A percentile compares a stretch with the other conserved stretches of the same genome.
These are phyloP conservation scores for Lagopus muta DNA, from an alignment of 2,113 vertebrate species.

Conservation along the genomic window DNA sequence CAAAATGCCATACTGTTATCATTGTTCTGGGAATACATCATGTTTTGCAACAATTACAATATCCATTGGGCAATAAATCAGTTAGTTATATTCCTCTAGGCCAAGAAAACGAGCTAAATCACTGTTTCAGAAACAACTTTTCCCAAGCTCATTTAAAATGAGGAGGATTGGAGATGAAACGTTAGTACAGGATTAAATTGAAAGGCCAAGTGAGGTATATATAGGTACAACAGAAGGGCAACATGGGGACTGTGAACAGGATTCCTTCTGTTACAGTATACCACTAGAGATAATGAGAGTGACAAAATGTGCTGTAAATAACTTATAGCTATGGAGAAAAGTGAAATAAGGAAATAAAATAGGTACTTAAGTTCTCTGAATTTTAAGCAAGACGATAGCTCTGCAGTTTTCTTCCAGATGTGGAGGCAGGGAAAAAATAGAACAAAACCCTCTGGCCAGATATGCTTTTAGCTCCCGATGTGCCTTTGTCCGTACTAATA, in stretches of 20 bases:
- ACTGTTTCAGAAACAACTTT: constrained; percentile 40
- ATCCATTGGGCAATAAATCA: constrained; percentile 55
- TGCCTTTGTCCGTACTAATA: background rate
- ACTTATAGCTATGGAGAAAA: background rate
- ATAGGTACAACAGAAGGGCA: background rate
- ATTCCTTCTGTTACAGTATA: background rate
- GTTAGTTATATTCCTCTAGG: constrained; percentile 41
- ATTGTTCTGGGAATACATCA: constrained; percentile 62
- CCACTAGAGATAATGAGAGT: background rate
- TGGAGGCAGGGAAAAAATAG: background rate
- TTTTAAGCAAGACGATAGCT: constrained; percentile 25
- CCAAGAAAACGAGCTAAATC: constrained; percentile 49
- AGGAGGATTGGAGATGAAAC: background rate
- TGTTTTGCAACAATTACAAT: constrained; percentile 64
- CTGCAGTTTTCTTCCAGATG: background rate
- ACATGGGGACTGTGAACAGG: background rate
- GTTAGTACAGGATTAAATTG: background rate
- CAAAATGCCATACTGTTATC: constrained; percentile 53
- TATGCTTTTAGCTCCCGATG: background rate
- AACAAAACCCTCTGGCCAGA: background rate
- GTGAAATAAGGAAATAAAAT: constrained; percentile 27
- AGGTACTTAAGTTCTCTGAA: background rate
- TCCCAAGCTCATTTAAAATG: constrained; percentile 20
- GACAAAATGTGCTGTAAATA: background rate
- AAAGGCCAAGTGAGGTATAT: background rate